Evolutionary conservation across 2,113 vertebrate genomes (phyloP).

Genomic region (Sula dactylatra): DNA sequence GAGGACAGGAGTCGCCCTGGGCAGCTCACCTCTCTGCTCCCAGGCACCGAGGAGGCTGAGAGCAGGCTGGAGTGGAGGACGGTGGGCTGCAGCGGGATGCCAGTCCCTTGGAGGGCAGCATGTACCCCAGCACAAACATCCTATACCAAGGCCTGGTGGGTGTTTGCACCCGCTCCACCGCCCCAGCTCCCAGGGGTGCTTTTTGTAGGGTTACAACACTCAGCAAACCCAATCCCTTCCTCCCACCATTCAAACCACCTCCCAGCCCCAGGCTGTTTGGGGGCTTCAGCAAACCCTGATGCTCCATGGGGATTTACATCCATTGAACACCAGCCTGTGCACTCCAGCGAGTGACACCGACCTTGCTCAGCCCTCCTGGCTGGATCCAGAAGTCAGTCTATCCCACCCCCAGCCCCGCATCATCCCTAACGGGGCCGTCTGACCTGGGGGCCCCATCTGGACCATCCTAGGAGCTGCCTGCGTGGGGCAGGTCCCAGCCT

Average conservation of each 20-base stretch:
- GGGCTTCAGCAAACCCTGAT: neutral
- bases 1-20: too few species aligned
- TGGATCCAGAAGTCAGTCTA: neutral
- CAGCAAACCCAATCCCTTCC: neutral
- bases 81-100: neutral
- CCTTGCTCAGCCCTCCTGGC: neutral
- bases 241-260: neutral
- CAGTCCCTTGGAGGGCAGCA: neutral
- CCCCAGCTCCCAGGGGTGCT: neutral
- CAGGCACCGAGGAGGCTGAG: neutral
- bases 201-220: neutral
- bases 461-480: neutral
- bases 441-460: neutral
- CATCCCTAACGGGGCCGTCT: neutral
- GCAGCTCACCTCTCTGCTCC: neutral
- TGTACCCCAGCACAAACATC: neutral
- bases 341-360: neutral
- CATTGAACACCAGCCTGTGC: neutral
- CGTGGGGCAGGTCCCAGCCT: neutral
- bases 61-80: neutral
- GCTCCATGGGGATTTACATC: neutral
- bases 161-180: accelerated
- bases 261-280: neutral
- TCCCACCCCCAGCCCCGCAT: too few species aligned
- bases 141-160: neutral